A percentile compares a stretch with the other conserved stretches of the same genome.
These are phyloP conservation scores for Alexandromys fortis DNA, from an alignment of 2,113 vertebrate species.

Conservation along the genomic window DNA sequence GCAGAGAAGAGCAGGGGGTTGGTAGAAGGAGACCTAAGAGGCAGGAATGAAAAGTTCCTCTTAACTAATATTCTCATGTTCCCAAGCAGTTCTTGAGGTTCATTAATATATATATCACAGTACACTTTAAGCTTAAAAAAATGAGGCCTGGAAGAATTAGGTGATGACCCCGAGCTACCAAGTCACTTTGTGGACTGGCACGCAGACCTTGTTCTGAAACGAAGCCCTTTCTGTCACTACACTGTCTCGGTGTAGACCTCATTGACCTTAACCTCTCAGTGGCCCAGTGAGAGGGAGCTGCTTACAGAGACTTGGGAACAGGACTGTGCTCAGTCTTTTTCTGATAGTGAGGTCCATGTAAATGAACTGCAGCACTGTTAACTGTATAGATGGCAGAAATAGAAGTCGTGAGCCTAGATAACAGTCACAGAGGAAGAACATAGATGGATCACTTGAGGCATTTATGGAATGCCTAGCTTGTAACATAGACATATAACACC, in stretches of 20 bases:
- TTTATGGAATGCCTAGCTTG: not conserved
- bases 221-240: not conserved
- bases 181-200: not conserved
- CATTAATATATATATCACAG: not conserved
- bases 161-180: not conserved
- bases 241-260: not conserved
- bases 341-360: not conserved
- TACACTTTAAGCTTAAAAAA: not conserved
- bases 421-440: not conserved
- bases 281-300: not conserved
- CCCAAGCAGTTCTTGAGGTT: not conserved
- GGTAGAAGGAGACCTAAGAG: rapidly evolving
- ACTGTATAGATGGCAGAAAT: not conserved
- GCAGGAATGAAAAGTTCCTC: not conserved
- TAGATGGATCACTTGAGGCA: no score
- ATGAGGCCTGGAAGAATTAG: not conserved
- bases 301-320: not conserved
- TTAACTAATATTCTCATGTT: not conserved
- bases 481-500: not conserved
- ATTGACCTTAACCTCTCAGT: not conserved
- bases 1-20: not conserved
- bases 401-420: no score
- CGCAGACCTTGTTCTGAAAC: not conserved
- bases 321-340: not conserved
- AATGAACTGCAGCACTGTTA: not conserved